Percentiles rank a stretch among this genome's conserved stretches.
phyloP scores from a whole-genome alignment of 1,140 invertebrate genomes.

The Drosophila guanche region DNA sequence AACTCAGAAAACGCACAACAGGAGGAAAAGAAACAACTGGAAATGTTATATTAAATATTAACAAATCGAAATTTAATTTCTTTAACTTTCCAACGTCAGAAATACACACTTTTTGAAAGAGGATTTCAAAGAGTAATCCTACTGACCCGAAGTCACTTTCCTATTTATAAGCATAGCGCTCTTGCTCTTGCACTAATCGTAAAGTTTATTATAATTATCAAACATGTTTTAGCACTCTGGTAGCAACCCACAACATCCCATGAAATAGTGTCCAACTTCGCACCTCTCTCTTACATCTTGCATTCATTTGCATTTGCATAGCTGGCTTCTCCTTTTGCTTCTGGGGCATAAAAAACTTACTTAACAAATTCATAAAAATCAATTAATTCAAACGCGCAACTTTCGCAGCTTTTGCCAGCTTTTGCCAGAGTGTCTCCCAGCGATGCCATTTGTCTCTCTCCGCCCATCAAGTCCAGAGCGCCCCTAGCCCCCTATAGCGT shows the following conservation, averaged over 20 bases:
- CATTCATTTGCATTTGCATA: neutral
- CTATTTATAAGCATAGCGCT: too few species aligned
- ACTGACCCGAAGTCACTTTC: too few species aligned
- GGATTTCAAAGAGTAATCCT: too few species aligned
- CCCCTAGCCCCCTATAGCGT: slow-evolving; percentile 18
- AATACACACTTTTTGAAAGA: too few species aligned
- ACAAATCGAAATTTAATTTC: neutral
- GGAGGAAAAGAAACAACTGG: neutral
- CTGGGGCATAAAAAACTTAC: slow-evolving; percentile 45
- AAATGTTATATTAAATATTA: neutral
- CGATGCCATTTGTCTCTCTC: slow-evolving; percentile 21
- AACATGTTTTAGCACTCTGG: slow-evolving; percentile 41
- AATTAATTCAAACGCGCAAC: slow-evolving; percentile 66
- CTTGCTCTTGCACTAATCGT: too few species aligned
- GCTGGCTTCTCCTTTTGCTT: neutral
- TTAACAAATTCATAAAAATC: slow-evolving; percentile 74
- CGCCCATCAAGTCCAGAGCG: neutral
- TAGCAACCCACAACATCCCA: neutral
- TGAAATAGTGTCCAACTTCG: neutral
- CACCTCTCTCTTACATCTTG: neutral
- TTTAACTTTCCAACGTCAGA: neutral
- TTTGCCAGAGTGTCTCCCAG: slow-evolving; percentile 23
- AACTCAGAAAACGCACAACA: neutral
- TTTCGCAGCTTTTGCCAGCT: slow-evolving; percentile 42
- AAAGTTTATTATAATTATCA: neutral